Base-by-base conservation (phyloP, 2,113 vertebrate species). In the Poecilia latipinna region DNA sequence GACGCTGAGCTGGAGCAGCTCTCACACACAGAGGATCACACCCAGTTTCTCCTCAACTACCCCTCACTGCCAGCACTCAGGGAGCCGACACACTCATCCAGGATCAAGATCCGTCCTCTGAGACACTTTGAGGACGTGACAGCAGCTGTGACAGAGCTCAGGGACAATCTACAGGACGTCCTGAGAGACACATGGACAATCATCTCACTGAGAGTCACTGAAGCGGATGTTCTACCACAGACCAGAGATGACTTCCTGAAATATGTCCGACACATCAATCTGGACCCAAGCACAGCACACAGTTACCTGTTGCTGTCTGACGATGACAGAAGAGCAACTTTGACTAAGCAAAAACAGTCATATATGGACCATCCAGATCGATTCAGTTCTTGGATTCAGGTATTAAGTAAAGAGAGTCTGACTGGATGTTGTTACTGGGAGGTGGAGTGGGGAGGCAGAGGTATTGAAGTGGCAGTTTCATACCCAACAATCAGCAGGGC, bases 351-450 rank as follows among this genome's bases (percentile, higher is more conserved):
- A 33, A 2, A 17, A 11, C 24, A 75, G 24, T 19, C 22, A 1
- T 79, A 70, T 35, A 4, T 62, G 10, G 0, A 0, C 37, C 77
- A 82, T n/a, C 62, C 80, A 17, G 74, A 80, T 2, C 77, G 80
- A n/a, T 86, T 86, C 57, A 39, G 15, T 1, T 0, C 2, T 0
- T 68, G 28, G 12, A 4, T 2, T 1, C 80, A 82, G 74, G 74
- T 76, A 12, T 60, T 82, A 72, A 82, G 83, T 12, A 78, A 15
- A 72, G 75, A 81, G 35, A n/a, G 51, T 54, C 51, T 54, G 51
- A 54, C 51, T 54, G 22, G 51, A 0, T 22, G 51, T 54, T 54
- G 51, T n/a, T 54, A 54, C 51, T 54, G 51, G 51, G 51, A 54
- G 22, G 51, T 54, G 15, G 22, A 54, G 57, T 35, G 72, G 72